Percentiles rank a stretch among this genome's conserved stretches.
phyloP scores from a whole-genome alignment of 1,140 invertebrate genomes.

The Parasteatoda tepidariorum region DNA sequence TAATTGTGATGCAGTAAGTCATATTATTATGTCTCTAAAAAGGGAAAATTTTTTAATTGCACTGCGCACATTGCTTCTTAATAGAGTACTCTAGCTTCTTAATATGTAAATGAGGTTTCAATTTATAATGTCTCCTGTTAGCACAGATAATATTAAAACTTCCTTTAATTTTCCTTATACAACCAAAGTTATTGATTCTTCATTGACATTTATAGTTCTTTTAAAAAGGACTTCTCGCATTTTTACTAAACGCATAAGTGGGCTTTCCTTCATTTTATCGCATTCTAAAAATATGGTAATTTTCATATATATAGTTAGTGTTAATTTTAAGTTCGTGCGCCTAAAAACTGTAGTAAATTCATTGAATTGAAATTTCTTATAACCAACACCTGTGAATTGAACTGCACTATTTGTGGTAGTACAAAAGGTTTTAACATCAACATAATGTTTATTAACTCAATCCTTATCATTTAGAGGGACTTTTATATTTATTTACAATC shows the following conservation, averaged over 20 bases:
- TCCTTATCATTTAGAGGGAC: no score
- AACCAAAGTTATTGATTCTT: background rate
- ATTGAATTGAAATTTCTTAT: background rate
- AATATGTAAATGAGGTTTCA: conserved; percentile 12
- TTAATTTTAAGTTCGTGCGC: background rate
- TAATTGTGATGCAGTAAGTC: no score
- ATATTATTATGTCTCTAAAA: no score
- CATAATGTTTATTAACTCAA: background rate
- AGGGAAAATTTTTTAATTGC: no score
- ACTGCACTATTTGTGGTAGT: background rate
- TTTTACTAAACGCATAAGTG: no score
- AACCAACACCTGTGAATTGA: background rate
- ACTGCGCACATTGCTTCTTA: no score
- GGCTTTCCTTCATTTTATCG: no score
- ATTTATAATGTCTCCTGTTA: conserved; percentile 1
- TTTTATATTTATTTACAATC: no score
- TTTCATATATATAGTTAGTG: background rate
- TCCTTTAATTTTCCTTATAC: no score
- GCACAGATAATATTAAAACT: background rate
- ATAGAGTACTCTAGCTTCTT: conserved; percentile 1
- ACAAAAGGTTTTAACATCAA: background rate
- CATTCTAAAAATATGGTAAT: background rate
- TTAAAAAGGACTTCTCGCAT: background rate
- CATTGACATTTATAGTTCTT: background rate
- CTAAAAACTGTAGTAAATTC: background rate